Evolutionary conservation across 2,113 vertebrate species (phyloP), one percentile per base, ranked within the genome.

Genomic region (Erpornis zantholeuca): DNA sequence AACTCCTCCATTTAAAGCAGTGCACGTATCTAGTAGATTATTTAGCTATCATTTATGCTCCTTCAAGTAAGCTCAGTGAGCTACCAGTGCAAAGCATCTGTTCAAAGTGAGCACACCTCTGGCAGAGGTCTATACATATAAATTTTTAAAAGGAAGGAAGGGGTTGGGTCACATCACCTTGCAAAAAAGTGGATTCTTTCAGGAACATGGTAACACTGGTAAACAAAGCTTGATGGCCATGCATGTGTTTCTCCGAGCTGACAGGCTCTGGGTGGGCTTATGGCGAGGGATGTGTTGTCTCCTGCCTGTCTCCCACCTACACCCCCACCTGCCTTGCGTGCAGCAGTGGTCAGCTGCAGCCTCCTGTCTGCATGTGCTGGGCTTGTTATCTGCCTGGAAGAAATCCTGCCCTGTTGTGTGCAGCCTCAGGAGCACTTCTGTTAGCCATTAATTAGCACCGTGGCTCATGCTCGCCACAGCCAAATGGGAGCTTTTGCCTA

Each of bases 261-360:
- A 50, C 22, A 47, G 42, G 42, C 54, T 56, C 54, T 17, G 29
- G 42, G 23, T 54, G 9, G 42, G 57, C 29, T 54, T 23, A 4
- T n/a, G 66, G 1, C 3, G 44, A 68, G 44, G 44, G 18, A 14
- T 33, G 44, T 1, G 3, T 3, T 11, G 18, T 38, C 20, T 82
- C 22, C 75, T n/a, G 54, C 52, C 60, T 35, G 66, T 15, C 44
- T 24, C 20, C 40, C 40, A 42, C 4, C 71, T 3, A 4, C 33
- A 5, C 0, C 1, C 0, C 49, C 23, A 4, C 33, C 20, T 25
- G 73, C 72, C 38, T 31, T 5, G 52, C 0, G 0, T 9, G 35
- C 59, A 25, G 71, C 60, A 10, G 22, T 1, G n/a, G 27, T 49
- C 49, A 21, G 40, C 23, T 28, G 65, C 75, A 82, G 79, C 27